A percentile compares a stretch with the other conserved stretches of the same genome.
Evolutionary conservation across 2,113 vertebrate species (phyloP).

Genomic region (Crotalus tigris): DNA sequence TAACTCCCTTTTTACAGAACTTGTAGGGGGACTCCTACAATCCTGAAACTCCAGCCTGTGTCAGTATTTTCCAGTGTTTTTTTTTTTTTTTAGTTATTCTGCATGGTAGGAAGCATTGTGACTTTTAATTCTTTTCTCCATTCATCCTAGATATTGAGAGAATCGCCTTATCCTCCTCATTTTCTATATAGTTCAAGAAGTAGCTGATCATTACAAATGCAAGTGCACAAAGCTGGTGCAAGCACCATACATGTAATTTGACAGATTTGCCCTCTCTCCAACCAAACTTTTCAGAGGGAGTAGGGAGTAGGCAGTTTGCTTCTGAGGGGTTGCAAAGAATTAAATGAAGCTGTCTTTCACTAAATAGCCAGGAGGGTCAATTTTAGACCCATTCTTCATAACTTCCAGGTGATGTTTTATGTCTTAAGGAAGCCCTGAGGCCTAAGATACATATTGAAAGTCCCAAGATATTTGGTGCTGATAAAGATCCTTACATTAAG

Average conservation of each 20-base stretch:
- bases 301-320: background rate
- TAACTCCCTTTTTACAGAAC: background rate
- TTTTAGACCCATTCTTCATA: background rate
- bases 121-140: background rate
- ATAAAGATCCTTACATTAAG: background rate
- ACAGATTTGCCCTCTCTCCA: background rate
- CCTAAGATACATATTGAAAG: background rate
- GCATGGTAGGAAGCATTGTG: background rate
- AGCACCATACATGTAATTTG: background rate
- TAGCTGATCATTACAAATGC: background rate
- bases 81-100: background rate
- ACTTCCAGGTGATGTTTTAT: background rate
- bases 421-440: background rate
- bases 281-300: background rate
- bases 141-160: background rate
- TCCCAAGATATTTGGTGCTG: background rate
- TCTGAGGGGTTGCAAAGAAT: background rate
- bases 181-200: background rate
- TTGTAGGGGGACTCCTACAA: background rate
- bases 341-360: background rate
- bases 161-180: background rate
- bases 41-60: background rate
- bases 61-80: constrained; percentile 1
- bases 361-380: background rate
- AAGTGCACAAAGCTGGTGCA: background rate